Percentiles rank a stretch among this genome's conserved stretches.
phyloP scores from a whole-genome alignment of 2,113 vertebrate genomes.

The Pangasianodon hypophthalmus region DNA sequence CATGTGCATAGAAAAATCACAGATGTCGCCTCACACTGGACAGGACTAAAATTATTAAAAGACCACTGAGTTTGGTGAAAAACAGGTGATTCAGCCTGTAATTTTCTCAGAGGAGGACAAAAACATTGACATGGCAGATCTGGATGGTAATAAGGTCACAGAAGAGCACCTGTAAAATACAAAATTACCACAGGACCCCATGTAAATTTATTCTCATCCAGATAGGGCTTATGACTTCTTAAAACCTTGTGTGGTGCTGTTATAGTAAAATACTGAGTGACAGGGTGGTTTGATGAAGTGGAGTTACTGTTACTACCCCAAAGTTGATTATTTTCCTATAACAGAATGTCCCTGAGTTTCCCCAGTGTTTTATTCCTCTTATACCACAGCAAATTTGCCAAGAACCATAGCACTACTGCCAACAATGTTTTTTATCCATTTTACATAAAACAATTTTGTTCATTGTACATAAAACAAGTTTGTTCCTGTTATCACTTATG shows the following conservation, averaged over 20 bases:
- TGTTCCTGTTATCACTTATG: too few relatives aligned
- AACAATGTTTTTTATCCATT: background rate
- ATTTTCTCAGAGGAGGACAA: too few relatives aligned
- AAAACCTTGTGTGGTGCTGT: background rate
- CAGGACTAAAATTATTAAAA: background rate
- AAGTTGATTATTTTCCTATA: background rate
- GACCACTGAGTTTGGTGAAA: background rate
- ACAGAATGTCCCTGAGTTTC: background rate
- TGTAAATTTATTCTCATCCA: background rate
- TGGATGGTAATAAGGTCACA: too few relatives aligned
- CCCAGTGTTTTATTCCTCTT: background rate
- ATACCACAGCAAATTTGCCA: background rate
- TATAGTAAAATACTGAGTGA: background rate
- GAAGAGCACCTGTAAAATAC: too few relatives aligned
- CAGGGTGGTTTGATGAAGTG: background rate
- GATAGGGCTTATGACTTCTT: background rate
- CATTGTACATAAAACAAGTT: background rate
- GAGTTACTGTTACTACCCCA: background rate
- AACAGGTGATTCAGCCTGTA: too few relatives aligned
- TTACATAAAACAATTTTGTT: too few relatives aligned
- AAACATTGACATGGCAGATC: background rate
- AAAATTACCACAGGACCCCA: background rate
- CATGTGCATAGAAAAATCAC: background rate
- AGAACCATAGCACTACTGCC: background rate
- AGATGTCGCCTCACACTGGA: too few relatives aligned